A percentile compares a stretch with the other conserved stretches of the same genome.
phyloP scores from a whole-genome alignment of 2,888 invertebrate genomes.

The Papilio demoleus region DNA sequence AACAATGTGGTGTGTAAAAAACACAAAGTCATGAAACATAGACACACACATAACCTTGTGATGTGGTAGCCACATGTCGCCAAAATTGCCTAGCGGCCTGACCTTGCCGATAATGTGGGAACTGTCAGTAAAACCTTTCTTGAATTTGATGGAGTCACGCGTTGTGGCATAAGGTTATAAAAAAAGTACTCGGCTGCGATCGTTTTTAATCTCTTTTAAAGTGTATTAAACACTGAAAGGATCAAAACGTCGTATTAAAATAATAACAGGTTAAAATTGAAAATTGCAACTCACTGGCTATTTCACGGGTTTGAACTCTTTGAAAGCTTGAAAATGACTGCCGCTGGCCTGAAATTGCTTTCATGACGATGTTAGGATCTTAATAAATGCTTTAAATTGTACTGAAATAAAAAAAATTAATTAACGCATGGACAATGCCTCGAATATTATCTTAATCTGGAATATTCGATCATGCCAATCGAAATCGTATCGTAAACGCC shows the following conservation, averaged over 20 bases:
- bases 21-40: constrained; percentile 43
- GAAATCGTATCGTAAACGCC: too few relatives aligned
- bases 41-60: constrained; percentile 66
- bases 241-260: background rate
- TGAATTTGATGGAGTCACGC: constrained; percentile 66
- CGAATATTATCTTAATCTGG: too few relatives aligned
- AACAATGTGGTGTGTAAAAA: constrained; percentile 25
- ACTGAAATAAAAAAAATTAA: too few relatives aligned
- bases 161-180: constrained; percentile 60
- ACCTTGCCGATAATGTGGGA: constrained; percentile 78
- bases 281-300: too few relatives aligned
- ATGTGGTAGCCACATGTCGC: constrained; percentile 76
- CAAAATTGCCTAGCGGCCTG: constrained; percentile 69
- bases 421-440: too few relatives aligned
- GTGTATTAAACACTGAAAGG: background rate
- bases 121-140: constrained; percentile 62
- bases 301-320: too few relatives aligned
- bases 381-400: too few relatives aligned
- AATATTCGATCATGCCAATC: too few relatives aligned
- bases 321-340: too few relatives aligned
- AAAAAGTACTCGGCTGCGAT: constrained; percentile 11
- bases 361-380: too few relatives aligned
- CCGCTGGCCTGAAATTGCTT: too few relatives aligned
- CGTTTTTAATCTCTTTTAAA: constrained; percentile 11
- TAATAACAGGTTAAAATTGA: background rate